phyloP scores from a whole-genome alignment of 1,140 invertebrate species.

The Lordiphosa stackelbergi region DNA sequence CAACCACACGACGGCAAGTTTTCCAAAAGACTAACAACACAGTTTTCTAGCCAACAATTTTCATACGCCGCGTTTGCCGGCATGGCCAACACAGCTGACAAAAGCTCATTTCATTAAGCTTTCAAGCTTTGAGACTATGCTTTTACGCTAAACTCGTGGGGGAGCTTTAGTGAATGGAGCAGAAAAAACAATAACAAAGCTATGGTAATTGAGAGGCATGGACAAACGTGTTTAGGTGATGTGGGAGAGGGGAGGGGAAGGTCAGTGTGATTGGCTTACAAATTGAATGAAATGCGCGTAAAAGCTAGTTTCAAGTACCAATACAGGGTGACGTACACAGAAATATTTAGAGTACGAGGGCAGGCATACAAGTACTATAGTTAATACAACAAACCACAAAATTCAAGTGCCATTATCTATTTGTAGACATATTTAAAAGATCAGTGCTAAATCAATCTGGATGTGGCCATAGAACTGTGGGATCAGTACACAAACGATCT shows the following conservation, averaged over 20 bases:
- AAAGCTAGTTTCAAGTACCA: slow-evolving; percentile 33
- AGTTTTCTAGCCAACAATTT: slow-evolving; percentile 66
- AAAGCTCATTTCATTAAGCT: slow-evolving; percentile 37
- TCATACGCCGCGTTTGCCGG: slow-evolving; percentile 61
- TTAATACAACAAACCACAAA: no score
- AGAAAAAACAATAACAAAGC: slow-evolving; percentile 27
- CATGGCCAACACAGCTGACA: slow-evolving; percentile 34
- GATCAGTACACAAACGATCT: no score
- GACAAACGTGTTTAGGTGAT: slow-evolving; percentile 6
- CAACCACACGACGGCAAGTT: slow-evolving; percentile 69
- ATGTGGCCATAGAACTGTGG: no score
- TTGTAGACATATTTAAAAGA: no score
- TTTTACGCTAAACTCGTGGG: slow-evolving; percentile 17
- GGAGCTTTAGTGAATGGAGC: slow-evolving; percentile 59
- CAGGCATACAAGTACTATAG: no score
- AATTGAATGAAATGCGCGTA: slow-evolving; percentile 43
- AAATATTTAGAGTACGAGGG: no score
- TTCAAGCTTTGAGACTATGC: slow-evolving; percentile 34
- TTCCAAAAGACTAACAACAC: slow-evolving; percentile 68
- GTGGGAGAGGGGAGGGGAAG: not conserved
- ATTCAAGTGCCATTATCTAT: no score
- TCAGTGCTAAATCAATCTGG: no score
- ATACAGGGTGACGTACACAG: slow-evolving; percentile 41
- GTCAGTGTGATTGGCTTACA: slow-evolving; percentile 1
- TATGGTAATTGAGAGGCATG: slow-evolving; percentile 36